These are phyloP conservation scores for Orussus abietinus DNA, from an alignment of 1,140 invertebrate species.

Conservation along the genomic window DNA sequence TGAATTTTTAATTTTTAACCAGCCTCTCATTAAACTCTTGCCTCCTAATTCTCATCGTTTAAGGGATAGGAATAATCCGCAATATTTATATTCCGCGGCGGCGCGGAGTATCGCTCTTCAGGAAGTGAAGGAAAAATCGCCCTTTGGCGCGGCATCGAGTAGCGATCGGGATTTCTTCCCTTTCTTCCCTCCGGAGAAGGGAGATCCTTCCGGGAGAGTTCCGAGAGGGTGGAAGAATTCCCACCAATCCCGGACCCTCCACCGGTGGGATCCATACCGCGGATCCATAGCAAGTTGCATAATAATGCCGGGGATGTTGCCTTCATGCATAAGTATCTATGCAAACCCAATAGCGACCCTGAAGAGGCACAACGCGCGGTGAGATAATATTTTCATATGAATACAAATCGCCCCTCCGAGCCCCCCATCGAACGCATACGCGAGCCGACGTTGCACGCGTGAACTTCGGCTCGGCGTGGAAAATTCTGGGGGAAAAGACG, in stretches of 20 bases:
- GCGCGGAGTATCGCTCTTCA: no score
- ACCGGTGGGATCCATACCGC: conserved; percentile 31
- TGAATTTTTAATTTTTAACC: no score
- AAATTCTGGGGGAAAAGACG: no score
- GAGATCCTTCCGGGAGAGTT: background rate
- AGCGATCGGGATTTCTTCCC: no score
- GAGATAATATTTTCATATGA: conserved; percentile 41
- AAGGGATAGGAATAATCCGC: no score
- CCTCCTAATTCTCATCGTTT: no score
- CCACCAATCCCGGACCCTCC: background rate
- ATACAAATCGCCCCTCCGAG: conserved; percentile 29
- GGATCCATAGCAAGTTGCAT: conserved; percentile 35
- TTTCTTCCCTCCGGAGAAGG: background rate
- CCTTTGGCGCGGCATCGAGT: no score
- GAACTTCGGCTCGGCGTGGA: no score
- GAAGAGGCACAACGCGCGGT: conserved; percentile 33
- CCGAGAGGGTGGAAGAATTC: background rate
- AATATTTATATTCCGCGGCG: no score
- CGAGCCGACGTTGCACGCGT: no score
- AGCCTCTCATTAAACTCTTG: no score
- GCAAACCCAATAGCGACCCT: conserved; percentile 38
- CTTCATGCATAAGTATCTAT: conserved; percentile 41
- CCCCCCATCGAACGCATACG: conserved; percentile 3
- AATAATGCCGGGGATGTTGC: conserved; percentile 35
- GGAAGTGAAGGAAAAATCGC: no score